Percentiles rank a stretch among this genome's conserved stretches.
phyloP scores from a whole-genome alignment of 37 sponge, comb jelly and placozoan species.

The Cliona cf. orientalis region DNA sequence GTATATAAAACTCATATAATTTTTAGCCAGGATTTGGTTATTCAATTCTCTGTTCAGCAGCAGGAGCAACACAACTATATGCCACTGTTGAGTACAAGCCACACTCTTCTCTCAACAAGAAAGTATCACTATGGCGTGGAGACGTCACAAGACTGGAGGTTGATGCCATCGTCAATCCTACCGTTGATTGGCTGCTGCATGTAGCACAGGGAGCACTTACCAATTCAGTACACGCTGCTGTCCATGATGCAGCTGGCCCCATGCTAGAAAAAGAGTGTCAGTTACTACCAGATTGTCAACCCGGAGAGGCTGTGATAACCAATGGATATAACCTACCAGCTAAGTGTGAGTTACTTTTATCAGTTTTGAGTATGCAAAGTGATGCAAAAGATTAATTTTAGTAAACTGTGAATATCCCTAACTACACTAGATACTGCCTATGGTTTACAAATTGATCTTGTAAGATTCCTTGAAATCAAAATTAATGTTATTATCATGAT shows the following conservation, averaged over 20 bases:
- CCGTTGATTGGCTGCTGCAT: constrained; percentile 86
- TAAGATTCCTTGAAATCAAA: no score
- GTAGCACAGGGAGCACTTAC: no score
- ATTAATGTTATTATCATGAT: neutral
- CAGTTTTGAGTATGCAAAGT: neutral
- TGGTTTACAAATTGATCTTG: no score
- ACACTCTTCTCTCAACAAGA: constrained; percentile 43
- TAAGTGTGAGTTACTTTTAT: constrained; percentile 55
- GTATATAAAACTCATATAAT: no score
- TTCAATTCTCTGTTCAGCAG: no score
- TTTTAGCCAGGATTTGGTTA: no score
- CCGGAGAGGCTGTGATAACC: constrained; percentile 81
- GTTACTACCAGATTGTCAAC: constrained; percentile 60
- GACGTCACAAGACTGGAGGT: constrained; percentile 88
- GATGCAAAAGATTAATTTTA: no score
- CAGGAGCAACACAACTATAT: no score
- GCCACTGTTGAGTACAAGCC: no score
- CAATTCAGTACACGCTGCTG: constrained; percentile 92
- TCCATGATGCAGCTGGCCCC: constrained; percentile 80
- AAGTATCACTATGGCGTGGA: constrained; percentile 85
- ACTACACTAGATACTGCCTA: no score
- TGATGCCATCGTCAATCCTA: constrained; percentile 97
- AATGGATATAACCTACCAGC: constrained; percentile 81
- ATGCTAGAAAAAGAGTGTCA: constrained; percentile 66
- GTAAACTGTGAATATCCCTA: no score